Evolutionary conservation across 2,113 vertebrate genomes (phyloP).

Genomic region (Panthera tigris): DNA sequence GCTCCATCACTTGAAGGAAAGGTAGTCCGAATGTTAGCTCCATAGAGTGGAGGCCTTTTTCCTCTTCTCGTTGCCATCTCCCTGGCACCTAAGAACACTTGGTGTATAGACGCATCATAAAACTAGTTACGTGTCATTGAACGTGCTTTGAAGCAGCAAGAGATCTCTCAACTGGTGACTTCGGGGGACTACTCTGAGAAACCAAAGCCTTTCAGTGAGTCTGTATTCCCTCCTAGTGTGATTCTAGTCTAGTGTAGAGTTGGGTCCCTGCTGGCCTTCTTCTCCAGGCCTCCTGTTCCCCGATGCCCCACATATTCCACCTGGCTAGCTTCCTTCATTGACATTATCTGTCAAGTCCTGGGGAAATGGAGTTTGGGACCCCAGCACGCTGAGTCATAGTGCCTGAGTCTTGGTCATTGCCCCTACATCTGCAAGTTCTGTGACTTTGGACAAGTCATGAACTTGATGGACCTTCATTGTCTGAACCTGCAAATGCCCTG

Average conservation of each 20-base stretch:
- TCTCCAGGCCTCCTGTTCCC: background rate
- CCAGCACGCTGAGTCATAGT: background rate
- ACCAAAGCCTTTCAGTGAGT: background rate
- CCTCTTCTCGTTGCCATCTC: background rate
- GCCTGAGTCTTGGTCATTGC: background rate
- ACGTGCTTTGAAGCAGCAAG: background rate
- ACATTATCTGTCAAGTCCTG: background rate
- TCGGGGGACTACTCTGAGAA: background rate
- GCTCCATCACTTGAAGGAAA: background rate
- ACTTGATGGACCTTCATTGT: background rate
- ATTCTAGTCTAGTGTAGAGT: background rate
- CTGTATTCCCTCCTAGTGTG: accelerated
- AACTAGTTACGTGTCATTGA: background rate
- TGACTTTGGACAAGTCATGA: background rate
- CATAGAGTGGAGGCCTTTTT: accelerated
- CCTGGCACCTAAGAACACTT: background rate
- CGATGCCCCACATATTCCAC: background rate
- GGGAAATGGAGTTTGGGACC: background rate
- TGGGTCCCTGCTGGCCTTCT: background rate
- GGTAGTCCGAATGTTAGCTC: background rate
- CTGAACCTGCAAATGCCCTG: background rate
- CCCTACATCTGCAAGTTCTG: background rate
- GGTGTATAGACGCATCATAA: background rate
- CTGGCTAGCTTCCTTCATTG: background rate
- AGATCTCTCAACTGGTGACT: background rate